phyloP scores from a whole-genome alignment of 2,888 invertebrate species.

The Ferrisia virgata region DNA sequence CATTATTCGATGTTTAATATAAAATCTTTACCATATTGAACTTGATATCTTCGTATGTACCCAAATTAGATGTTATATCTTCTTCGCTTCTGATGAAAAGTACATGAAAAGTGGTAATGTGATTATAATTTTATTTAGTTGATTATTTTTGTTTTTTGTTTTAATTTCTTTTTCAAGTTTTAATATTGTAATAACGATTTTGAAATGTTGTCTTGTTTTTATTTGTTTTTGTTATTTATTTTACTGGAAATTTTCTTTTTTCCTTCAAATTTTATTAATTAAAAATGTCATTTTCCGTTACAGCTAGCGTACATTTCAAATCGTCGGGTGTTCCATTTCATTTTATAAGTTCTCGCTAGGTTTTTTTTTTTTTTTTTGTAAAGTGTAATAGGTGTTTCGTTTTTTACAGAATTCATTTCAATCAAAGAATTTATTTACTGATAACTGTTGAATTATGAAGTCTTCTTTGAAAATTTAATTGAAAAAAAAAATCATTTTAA shows the following conservation, averaged over 20 bases:
- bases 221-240: constrained; percentile 9
- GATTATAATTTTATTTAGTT: constrained; percentile 14
- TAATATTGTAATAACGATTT: constrained; percentile 3
- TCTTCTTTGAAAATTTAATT: too few species aligned
- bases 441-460: too few species aligned
- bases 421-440: not conserved
- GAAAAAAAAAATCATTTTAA: not conserved
- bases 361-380: too few species aligned
- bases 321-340: not conserved
- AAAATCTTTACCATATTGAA: not conserved
- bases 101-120: not conserved
- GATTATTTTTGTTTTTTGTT: constrained; percentile 8
- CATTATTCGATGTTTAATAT: not conserved
- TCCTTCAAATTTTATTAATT: not conserved
- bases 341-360: too few species aligned
- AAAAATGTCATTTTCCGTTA: not conserved
- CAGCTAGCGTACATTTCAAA: not conserved
- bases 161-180: not conserved
- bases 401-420: not conserved
- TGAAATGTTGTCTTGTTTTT: not conserved
- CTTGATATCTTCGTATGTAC: not conserved
- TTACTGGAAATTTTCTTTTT: not conserved
- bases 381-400: not conserved
- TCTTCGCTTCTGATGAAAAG: not conserved
- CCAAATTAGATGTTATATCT: not conserved